Evolutionary conservation across 2,113 vertebrate species (phyloP), one percentile per base, ranked within the genome.

Genomic region (Formicarius rufipectus): DNA sequence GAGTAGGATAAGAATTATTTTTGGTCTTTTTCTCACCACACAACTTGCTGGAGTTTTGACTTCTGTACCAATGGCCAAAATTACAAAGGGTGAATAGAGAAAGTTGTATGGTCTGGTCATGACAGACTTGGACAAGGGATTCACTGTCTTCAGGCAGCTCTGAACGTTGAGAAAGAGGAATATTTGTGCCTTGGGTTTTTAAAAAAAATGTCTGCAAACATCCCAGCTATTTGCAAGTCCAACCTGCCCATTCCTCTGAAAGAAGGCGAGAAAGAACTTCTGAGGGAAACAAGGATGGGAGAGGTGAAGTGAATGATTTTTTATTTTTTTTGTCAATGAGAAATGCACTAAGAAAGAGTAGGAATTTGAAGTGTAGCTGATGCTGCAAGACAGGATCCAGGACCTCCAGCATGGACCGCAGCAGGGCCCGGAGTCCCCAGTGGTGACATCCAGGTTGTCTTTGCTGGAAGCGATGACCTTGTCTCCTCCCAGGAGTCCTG

Each of bases 291-390:
- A 37, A 27, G 66, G 37, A 15, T 66, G 39, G 39, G 35, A 56
- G 33, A 33, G 59, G 13, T 12, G 9, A 56, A 67, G 12, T 12
- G 6, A 39, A 12, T 6, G 12, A 33, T 39, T 12, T 17, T n/a
- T n/a, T n/a, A n/a, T n/a, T n/a, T n/a, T n/a, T 35, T 63, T 14
- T 47, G 31, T 53, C 50, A n/a, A 4, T 35, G 30, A 67, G 25
- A 39, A 27, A 58, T 47, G 39, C 13, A 6, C 8, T 58, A 12
- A 42, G 53, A 37, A n/a, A 66, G 71, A 47, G 6, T 4, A 23
- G 35, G n/a, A 50, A 19, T 22, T 8, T 9, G 0, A 50, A 22
- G 31, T 7, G 22, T 6, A 22, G 58, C 9, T 14, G 18, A 3
- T 33, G 4, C 14, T 53, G 52, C 25, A 20, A 25, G 72, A n/a